Evolutionary conservation across 2,797 vertebrate genomes (phyloP).

Genomic region (Tiaroga cobitis): DNA sequence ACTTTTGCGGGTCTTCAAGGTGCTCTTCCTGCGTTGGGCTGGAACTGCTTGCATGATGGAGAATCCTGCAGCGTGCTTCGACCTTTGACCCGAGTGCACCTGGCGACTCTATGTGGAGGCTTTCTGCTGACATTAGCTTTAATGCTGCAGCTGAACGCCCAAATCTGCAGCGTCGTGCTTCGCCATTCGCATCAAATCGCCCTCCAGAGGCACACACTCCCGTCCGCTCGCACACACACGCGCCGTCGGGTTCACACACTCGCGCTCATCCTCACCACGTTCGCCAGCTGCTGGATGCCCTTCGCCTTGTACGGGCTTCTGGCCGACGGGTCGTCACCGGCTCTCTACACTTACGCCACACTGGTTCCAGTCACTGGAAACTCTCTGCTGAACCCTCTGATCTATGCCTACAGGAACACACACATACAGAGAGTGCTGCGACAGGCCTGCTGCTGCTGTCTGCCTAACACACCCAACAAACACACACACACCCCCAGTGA

Average conservation of each 20-base stretch:
- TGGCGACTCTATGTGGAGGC: constrained; percentile 85
- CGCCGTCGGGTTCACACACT: constrained; percentile 86
- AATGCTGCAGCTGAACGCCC: constrained; percentile 90
- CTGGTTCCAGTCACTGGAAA: constrained; percentile 90
- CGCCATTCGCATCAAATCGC: constrained; percentile 94
- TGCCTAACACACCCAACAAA: constrained; percentile 73
- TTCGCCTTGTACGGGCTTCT: constrained; percentile 91
- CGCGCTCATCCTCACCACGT: constrained; percentile 87
- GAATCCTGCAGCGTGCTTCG: constrained; percentile 83
- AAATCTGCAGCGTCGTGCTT: constrained; percentile 88
- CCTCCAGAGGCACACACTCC: constrained; percentile 89
- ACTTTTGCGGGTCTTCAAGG: constrained; percentile 81
- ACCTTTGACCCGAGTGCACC: constrained; percentile 87
- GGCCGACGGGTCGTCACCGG: constrained; percentile 82
- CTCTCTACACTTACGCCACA: constrained; percentile 87
- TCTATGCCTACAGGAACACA: constrained; percentile 93
- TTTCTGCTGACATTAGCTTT: constrained; percentile 84
- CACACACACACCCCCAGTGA: constrained; percentile 86
- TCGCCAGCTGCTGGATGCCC: constrained; percentile 93
- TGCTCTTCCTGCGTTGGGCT: constrained; percentile 86
- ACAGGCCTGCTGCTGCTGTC: constrained; percentile 84
- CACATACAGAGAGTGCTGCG: constrained; percentile 92
- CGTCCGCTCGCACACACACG: constrained; percentile 76
- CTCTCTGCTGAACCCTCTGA: constrained; percentile 91
- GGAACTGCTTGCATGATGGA: constrained; percentile 86